Percentiles rank a stretch among this genome's conserved stretches.
phyloP scores from a whole-genome alignment of 1,140 invertebrate species.

The Drosophila melanica region DNA sequence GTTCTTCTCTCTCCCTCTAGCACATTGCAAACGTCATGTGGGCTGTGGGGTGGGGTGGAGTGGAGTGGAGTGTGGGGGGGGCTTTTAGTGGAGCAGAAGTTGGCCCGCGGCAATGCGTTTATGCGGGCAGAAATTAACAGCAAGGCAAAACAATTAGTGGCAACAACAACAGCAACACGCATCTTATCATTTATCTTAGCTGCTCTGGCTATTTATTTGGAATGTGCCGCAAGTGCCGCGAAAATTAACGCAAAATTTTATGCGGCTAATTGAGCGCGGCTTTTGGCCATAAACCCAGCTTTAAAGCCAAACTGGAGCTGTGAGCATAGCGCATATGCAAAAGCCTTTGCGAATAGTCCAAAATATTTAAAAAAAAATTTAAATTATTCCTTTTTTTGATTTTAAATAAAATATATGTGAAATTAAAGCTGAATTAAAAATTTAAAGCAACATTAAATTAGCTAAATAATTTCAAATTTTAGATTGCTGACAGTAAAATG shows the following conservation, averaged over 20 bases:
- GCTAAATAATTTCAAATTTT: too few species aligned
- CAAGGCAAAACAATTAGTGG: conserved; percentile 76
- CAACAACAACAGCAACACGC: conserved; percentile 20
- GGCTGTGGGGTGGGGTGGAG: not conserved
- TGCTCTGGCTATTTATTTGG: conserved; percentile 58
- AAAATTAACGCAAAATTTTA: conserved; percentile 76
- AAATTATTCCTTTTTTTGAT: too few species aligned
- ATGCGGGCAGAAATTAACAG: conserved; percentile 80
- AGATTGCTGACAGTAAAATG: too few species aligned
- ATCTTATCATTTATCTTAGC: conserved; percentile 54
- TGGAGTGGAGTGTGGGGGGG: too few species aligned
- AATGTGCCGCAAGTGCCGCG: conserved; percentile 81
- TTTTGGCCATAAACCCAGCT: conserved; percentile 26
- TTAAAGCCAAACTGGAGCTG: not conserved
- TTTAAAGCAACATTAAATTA: too few species aligned
- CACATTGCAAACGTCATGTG: not conserved
- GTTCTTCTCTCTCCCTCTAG: conserved; percentile 29
- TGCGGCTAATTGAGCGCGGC: conserved; percentile 62
- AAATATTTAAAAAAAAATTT: too few species aligned
- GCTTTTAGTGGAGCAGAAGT: conserved; percentile 70
- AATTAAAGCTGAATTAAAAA: too few species aligned
- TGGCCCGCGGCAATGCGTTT: conserved; percentile 74
- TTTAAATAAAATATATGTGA: too few species aligned
- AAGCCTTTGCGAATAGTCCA: not conserved
- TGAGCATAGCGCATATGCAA: not conserved